phyloP scores from a whole-genome alignment of 1,140 invertebrate genomes.

The Pygmarrhopalites habei region DNA sequence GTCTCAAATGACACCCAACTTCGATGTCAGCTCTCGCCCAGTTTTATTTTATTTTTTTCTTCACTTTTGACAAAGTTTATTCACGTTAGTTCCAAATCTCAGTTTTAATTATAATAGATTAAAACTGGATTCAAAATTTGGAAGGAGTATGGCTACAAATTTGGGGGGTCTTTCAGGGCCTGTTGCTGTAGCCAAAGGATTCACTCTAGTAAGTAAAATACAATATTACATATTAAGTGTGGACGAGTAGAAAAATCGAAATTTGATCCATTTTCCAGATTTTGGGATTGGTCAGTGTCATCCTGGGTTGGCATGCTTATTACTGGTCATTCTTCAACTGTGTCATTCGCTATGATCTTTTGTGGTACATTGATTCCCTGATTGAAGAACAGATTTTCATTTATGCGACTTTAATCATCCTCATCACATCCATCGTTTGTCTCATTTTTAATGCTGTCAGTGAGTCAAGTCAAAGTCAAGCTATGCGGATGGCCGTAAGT shows the following conservation, averaged over 20 bases:
- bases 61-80: too few species aligned
- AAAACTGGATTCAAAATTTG: too few species aligned
- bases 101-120: too few species aligned
- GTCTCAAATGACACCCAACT: too few species aligned
- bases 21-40: too few species aligned
- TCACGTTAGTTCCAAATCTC: too few species aligned
- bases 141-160: not conserved
- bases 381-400: slow-evolving; percentile 3
- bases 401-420: not conserved
- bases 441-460: not conserved
- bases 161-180: not conserved
- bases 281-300: not conserved
- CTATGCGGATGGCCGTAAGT: too few species aligned
- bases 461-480: too few species aligned
- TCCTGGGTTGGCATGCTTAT: slow-evolving; percentile 5
- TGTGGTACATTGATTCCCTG: slow-evolving; percentile 6
- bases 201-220: not conserved
- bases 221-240: not conserved
- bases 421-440: not conserved
- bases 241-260: not conserved
- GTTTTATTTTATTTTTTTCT: too few species aligned
- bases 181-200: not conserved
- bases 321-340: slow-evolving; percentile 6
- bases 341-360: not conserved
- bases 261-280: slow-evolving; percentile 11